Percentiles rank a stretch among this genome's conserved stretches.
These are phyloP conservation scores for Loxodonta africana DNA, from an alignment of 2,113 vertebrate genomes.

Conservation along the genomic window DNA sequence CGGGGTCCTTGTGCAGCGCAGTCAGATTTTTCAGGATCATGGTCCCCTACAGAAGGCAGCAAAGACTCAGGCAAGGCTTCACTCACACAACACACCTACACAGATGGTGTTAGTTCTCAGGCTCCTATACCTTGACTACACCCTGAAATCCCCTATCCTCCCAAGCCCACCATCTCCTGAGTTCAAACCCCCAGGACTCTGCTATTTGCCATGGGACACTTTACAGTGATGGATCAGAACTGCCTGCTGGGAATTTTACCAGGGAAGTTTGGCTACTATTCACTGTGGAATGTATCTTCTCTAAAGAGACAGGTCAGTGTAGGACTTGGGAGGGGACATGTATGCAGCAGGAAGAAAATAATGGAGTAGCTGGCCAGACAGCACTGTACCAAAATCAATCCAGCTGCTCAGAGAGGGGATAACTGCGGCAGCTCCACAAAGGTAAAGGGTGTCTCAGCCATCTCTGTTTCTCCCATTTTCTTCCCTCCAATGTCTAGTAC, in stretches of 20 bases:
- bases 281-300: background rate
- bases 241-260: background rate
- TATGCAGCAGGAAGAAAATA: background rate
- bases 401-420: background rate
- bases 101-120: accelerated
- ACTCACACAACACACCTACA: accelerated
- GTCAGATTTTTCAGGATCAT: slow-evolving; percentile 88
- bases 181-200: accelerated
- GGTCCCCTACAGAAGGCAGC: slow-evolving; percentile 87
- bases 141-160: background rate
- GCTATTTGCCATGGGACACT: background rate
- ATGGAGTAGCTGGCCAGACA: background rate
- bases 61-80: background rate
- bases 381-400: background rate
- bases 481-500: background rate
- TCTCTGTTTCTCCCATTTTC: background rate
- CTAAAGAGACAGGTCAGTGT: background rate
- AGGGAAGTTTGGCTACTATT: background rate
- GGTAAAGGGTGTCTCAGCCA: background rate
- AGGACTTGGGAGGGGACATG: background rate
- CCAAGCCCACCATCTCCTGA: background rate
- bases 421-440: background rate
- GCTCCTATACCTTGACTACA: background rate
- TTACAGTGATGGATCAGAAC: background rate
- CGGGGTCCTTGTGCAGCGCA: slow-evolving; percentile 91